phyloP scores from a whole-genome alignment of 2,797 vertebrate genomes.

The Psittacula derbiana region DNA sequence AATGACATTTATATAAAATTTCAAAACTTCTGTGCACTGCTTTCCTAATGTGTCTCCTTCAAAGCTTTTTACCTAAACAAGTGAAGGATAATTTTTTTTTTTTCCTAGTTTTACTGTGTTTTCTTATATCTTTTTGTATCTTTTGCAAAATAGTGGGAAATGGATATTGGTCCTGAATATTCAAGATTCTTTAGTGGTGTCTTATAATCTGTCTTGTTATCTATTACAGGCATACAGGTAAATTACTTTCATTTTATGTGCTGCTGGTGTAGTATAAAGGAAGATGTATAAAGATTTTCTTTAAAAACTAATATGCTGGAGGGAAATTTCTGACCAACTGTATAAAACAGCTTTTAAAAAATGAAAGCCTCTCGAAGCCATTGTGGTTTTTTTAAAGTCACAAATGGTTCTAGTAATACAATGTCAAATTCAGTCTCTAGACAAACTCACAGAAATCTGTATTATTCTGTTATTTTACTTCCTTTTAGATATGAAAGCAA shows the following conservation, averaged over 20 bases:
- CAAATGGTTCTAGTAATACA: neutral
- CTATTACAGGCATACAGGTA: neutral
- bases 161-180: neutral
- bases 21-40: neutral
- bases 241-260: neutral
- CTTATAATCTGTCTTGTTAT: neutral
- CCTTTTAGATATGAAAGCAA: neutral
- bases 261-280: neutral
- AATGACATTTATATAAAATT: neutral
- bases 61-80: neutral
- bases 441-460: neutral
- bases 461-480: neutral
- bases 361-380: neutral
- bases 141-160: neutral
- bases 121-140: neutral
- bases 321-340: neutral
- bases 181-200: neutral
- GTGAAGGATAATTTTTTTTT: neutral
- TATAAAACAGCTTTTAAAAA: neutral
- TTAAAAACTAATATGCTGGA: conserved; percentile 2
- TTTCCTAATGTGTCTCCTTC: neutral
- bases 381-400: neutral
- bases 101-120: neutral
- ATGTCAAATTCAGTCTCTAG: neutral
- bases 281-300: neutral